Evolutionary conservation across 2,888 invertebrate genomes (phyloP).

Genomic region (Pachydiplax longipennis): DNA sequence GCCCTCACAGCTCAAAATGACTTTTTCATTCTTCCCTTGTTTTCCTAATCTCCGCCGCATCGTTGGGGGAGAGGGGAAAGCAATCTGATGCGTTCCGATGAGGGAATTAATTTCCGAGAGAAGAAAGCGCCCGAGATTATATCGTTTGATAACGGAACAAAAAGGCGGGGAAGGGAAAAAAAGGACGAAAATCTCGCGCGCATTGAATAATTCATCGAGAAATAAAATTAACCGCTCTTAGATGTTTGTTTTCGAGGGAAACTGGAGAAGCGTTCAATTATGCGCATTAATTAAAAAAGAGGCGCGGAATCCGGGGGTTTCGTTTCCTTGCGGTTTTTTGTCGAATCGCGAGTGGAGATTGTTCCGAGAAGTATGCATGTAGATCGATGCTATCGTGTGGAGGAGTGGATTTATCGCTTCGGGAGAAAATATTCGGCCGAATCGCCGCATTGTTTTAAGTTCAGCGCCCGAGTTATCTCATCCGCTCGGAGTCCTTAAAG

Average conservation of each 20-base stretch:
- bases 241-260: slow-evolving; percentile 9
- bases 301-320: no score
- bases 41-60: slow-evolving; percentile 22
- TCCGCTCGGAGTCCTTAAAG: no score
- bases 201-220: slow-evolving; percentile 43
- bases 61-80: neutral
- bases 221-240: slow-evolving; percentile 24
- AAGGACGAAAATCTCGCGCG: slow-evolving; percentile 18
- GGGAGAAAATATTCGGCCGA: no score
- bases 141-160: slow-evolving; percentile 39
- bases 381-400: no score
- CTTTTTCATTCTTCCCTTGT: slow-evolving; percentile 38
- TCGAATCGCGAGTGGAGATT: no score
- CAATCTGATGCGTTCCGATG: slow-evolving; percentile 34
- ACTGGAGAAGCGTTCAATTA: neutral
- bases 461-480: no score
- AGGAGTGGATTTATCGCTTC: no score
- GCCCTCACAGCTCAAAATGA: slow-evolving; percentile 31
- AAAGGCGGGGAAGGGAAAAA: neutral
- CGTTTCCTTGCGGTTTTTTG: no score
- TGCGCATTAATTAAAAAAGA: slow-evolving; percentile 29
- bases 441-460: no score
- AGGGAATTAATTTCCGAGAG: slow-evolving; percentile 41
- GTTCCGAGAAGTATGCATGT: no score
- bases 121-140: slow-evolving; percentile 36